Evolutionary conservation across 2,797 vertebrate genomes (phyloP).

Genomic region (Enteromius thamalakanensis): DNA sequence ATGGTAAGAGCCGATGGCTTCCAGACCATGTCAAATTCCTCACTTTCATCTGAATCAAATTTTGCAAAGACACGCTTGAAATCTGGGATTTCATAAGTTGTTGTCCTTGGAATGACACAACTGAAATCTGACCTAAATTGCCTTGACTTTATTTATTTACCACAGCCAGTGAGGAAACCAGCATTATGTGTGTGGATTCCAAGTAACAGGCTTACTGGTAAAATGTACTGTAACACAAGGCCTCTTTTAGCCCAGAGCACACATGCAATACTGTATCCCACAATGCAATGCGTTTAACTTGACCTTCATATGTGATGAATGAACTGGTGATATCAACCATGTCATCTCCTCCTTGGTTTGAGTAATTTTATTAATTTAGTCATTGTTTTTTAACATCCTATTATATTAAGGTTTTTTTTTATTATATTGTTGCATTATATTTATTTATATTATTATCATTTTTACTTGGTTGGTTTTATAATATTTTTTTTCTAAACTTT

Average conservation of each 20-base stretch:
- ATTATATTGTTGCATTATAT: neutral
- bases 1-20: slow-evolving; percentile 37
- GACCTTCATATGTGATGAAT: neutral
- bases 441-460: neutral
- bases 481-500: neutral
- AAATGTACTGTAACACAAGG: neutral
- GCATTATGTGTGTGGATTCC: neutral
- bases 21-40: slow-evolving; percentile 48
- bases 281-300: neutral
- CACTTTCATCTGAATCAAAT: slow-evolving; percentile 44
- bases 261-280: neutral
- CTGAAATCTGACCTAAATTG: slow-evolving; percentile 12
- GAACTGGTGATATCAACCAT: neutral
- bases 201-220: neutral
- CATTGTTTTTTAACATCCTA: neutral
- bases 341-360: neutral
- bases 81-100: slow-evolving; percentile 22
- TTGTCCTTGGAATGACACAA: slow-evolving; percentile 22
- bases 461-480: neutral
- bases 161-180: neutral
- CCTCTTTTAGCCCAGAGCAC: neutral
- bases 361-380: neutral
- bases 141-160: slow-evolving; percentile 15
- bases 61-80: slow-evolving; percentile 31
- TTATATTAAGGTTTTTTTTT: neutral